Evolutionary conservation across 2,797 vertebrate genomes (phyloP).

Genomic region (Pipistrellus pygmaeus): DNA sequence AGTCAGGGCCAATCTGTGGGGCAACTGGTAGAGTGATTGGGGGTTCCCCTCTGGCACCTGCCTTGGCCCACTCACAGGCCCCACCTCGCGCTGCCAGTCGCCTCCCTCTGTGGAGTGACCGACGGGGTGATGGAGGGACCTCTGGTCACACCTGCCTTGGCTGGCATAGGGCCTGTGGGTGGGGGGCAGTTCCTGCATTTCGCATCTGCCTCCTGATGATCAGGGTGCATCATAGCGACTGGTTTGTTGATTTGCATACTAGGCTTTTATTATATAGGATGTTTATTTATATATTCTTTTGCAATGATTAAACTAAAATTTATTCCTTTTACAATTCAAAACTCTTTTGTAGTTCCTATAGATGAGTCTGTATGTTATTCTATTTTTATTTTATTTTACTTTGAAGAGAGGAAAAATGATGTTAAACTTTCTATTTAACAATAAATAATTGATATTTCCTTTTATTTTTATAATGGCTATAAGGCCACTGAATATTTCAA

Average conservation of each 20-base stretch:
- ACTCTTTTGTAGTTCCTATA: neutral
- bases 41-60: no score
- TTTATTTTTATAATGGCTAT: neutral
- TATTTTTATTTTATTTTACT: neutral
- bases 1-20: no score
- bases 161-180: no score
- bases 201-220: no score
- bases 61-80: no score
- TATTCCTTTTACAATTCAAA: neutral
- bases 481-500: neutral
- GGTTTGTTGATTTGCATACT: no score
- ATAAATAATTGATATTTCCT: neutral
- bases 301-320: neutral
- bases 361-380: neutral
- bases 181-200: no score
- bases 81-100: rapidly evolving
- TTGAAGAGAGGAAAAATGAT: neutral
- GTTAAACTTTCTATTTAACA: neutral
- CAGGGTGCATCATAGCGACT: no score
- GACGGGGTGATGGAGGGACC: no score
- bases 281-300: neutral
- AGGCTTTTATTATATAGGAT: no score
- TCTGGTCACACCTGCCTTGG: no score
- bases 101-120: rapidly evolving
- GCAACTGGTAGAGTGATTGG: no score